phyloP scores from a whole-genome alignment of 2,113 vertebrate genomes.

The Nesoenas mayeri region DNA sequence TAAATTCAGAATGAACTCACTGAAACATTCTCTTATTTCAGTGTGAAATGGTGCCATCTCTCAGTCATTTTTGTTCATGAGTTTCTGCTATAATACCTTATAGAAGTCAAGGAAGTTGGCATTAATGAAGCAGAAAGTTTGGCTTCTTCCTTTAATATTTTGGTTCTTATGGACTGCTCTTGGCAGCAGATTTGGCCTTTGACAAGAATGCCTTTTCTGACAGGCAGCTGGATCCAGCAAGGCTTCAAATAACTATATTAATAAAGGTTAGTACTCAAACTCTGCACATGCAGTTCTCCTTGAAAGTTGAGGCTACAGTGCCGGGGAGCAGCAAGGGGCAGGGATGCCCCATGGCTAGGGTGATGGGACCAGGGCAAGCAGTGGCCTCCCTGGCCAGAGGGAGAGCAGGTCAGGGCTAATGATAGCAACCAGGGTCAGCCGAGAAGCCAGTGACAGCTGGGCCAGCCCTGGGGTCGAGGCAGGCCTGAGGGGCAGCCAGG shows the following conservation, averaged over 20 bases:
- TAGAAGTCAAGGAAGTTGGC: background rate
- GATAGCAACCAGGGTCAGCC: background rate
- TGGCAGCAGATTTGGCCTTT: background rate
- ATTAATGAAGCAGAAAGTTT: background rate
- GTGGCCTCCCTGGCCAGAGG: background rate
- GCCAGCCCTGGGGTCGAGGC: background rate
- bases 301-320: background rate
- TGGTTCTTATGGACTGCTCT: background rate
- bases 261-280: background rate
- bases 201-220: background rate
- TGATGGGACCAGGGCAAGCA: background rate
- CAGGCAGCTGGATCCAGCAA: background rate
- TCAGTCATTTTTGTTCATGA: background rate
- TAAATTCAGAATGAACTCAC: background rate
- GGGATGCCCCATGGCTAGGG: background rate
- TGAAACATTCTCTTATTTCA: background rate
- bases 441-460: background rate
- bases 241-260: background rate
- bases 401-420: background rate
- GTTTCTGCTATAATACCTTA: background rate
- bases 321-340: background rate
- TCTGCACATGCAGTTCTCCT: background rate
- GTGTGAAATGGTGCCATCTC: background rate
- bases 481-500: accelerated
- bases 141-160: background rate